Evolutionary conservation across 1,140 invertebrate species (phyloP), one percentile per base, ranked within the genome.

Genomic region (Caerostris darwini): DNA sequence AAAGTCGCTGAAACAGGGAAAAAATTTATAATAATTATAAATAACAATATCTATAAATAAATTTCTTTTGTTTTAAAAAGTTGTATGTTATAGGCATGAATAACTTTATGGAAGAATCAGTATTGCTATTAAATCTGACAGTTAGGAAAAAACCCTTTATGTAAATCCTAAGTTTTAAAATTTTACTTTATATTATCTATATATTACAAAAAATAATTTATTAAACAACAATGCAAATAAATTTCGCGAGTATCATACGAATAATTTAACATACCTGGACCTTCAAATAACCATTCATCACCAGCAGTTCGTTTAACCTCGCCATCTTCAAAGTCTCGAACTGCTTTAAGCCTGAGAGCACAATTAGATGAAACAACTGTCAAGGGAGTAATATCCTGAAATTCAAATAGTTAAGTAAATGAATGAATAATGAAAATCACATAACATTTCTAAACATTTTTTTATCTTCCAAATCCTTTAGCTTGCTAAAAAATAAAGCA

Each of bases 201-300:
- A 34, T 34, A 34, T 34, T 34, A 34, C 34, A 34, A 34, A 34
- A 34, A 34, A 34, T 34, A 34, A 34, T 34, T 34, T 34, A 34
- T 34, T 34, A 34, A 34, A 34, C 34, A 34, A 34, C 34, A 34
- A 34, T 34, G 34, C 34, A 34, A 34, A 34, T 34, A 34, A 34
- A 34, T 34, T 34, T 34, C 34, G 34, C 2, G 64, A 7, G 5
- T 58, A n/a, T 57, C 64, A 82, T 53, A 81, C 34, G 12, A 67
- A 77, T 17, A 67, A 77, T 17, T 57, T 14, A 64, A 90, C 69
- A 61, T 95, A 96, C 96, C 96, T 95, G 96, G 96, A 87, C 96
- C 96, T 95, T 96, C 96, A 96, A 97, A 97, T 8, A 96, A 95
- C 96, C 96, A 97, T 95, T 97, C 96, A 95, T 97, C 96, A 7